phyloP scores from a whole-genome alignment of 2,888 invertebrate species.

The Xestia xanthographa region DNA sequence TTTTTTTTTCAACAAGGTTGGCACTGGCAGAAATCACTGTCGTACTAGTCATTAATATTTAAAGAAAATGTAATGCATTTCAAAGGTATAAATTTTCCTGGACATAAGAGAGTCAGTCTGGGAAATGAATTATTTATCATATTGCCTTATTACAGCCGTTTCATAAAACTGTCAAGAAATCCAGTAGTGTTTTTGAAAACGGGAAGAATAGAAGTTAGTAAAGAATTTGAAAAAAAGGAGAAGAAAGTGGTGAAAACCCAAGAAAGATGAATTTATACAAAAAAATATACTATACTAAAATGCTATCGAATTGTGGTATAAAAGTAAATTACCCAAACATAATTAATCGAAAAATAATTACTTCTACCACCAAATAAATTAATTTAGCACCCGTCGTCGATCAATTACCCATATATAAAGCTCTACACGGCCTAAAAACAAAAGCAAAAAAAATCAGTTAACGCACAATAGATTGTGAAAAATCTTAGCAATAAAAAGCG shows the following conservation, averaged over 20 bases:
- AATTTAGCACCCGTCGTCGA: not conserved
- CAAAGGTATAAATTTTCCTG: not conserved
- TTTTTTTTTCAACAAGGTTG: conserved; percentile 2
- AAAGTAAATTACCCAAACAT: not conserved
- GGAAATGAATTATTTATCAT: too few species aligned
- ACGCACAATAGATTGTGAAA: conserved; percentile 34
- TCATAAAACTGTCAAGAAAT: too few species aligned
- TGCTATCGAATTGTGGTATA: not conserved
- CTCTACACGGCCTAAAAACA: not conserved
- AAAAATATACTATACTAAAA: not conserved
- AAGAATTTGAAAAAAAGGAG: too few species aligned
- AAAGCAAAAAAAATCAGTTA: conserved; percentile 9
- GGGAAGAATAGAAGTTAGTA: too few species aligned
- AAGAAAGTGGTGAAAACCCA: too few species aligned
- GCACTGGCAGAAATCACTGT: not conserved
- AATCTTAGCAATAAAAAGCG: conserved; percentile 50
- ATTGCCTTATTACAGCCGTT: too few species aligned
- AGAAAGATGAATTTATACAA: too few species aligned
- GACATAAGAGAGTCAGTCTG: not conserved
- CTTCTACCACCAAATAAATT: not conserved
- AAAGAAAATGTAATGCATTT: not conserved
- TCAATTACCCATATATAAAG: conserved; percentile 2
- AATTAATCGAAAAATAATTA: not conserved
- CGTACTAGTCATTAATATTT: not conserved
- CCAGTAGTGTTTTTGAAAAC: too few species aligned